A percentile compares a stretch with the other conserved stretches of the same genome.
Evolutionary conservation across 2,113 vertebrate genomes (phyloP).

Genomic region (Hemiscyllium ocellatum): DNA sequence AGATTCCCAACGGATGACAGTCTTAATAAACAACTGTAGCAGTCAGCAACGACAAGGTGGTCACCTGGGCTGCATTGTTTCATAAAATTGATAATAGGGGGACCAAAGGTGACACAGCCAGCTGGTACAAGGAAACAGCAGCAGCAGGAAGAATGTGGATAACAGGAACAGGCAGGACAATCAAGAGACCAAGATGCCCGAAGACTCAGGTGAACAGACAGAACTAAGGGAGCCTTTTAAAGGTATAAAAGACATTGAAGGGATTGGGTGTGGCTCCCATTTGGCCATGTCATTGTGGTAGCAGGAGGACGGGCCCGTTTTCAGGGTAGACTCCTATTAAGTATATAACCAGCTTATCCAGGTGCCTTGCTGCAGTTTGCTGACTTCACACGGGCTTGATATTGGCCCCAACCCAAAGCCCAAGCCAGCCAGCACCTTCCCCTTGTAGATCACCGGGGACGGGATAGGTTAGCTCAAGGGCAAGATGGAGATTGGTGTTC

Average conservation of each 20-base stretch:
- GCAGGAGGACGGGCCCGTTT: neutral
- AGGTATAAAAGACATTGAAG: neutral
- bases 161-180: neutral
- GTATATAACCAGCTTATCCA: too few relatives aligned
- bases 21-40: neutral
- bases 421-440: neutral
- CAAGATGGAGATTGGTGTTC: neutral
- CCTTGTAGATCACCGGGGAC: neutral
- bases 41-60: neutral
- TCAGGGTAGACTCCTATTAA: neutral
- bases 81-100: neutral
- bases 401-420: neutral
- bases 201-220: neutral
- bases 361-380: neutral
- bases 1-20: neutral
- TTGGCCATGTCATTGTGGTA: neutral
- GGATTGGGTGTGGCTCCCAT: neutral
- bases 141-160: neutral
- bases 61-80: neutral
- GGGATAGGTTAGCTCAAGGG: neutral
- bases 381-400: neutral
- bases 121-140: neutral
- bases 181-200: neutral
- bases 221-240: neutral
- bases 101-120: neutral